Base-by-base conservation (phyloP, 2,888 invertebrate genomes). In the Mythimna albipuncta region DNA sequence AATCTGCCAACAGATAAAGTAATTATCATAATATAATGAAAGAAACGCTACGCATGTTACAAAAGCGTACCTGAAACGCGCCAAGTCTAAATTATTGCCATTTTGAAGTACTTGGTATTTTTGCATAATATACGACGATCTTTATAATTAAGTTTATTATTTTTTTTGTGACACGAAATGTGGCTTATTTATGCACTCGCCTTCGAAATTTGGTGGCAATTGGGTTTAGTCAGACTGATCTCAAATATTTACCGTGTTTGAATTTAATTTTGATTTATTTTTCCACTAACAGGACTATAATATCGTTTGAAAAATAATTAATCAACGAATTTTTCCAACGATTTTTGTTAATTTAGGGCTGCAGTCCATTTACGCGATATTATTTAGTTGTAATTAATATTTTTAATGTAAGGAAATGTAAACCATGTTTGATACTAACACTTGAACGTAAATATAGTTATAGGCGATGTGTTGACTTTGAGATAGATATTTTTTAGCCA, bases 151-250 rank as follows among this genome's bases (percentile, higher is more conserved):
- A 81, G 81, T 82, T 82, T 85, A 69, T 32, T 26, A n/a, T 26
- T 32, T 32, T 32, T 68, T 85, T 85, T 76, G 77, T 80, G n/a
- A 81, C 75, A 76, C 77, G 57, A 67, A 57, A 71, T 75, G 79
- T 85, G 77, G 84, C 86, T 85, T 85, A 68, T 58, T 52, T 78
- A 55, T 75, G 69, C 82, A 84, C 85, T 62, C 80, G 79, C 75
- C 80, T 82, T 84, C 72, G 67, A 63, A 69, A 81, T 72, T 88
- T 83, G 90, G 94, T 94, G 95, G 95, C 94, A 94, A 93, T 69
- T 90, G 83, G 88, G 71, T 66, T 79, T 90, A 92, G 92, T 92
- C 90, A 87, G 82, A 86, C 86, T 92, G 93, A 93, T 93, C 93
- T 93, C 93, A 92, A 77, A 69, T 69, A 70, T 68, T 47, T 50